Base-by-base conservation (phyloP, 2,113 vertebrate genomes). In the Scopus umbretta region DNA sequence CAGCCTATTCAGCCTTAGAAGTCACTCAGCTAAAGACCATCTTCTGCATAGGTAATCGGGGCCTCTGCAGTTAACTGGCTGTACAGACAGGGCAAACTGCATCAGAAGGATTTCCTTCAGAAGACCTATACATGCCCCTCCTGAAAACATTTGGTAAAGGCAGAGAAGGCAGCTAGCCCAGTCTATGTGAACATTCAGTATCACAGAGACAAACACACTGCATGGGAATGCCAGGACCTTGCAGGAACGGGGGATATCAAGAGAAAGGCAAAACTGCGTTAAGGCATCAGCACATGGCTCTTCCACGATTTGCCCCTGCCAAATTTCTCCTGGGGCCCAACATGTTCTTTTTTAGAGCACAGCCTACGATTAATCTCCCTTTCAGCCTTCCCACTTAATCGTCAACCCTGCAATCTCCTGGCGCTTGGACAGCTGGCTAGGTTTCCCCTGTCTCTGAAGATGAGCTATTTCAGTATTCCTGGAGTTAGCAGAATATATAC, bases 381-480 rank as follows among this genome's bases (percentile, higher is more conserved):
- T 53, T 50, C 76, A 86, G 43, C 16, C 49, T 26, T 84, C 62
- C 15, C 11, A 34, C 45, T 66, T 66, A 62, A 70, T n/a, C 68
- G 80, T 62, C 71, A 79, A 43, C 13, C 17, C 50, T 59, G 72
- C n/a, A 80, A 72, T 36, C 72, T 87, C 22, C 67, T 68, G 84
- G 88, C 20, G 9, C 11, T 6, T 47, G 36, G 84, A 67, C 94
- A 80, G 26, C 63, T 73, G 80, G 84, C 68, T 50, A 30, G 63
- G 58, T 25, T 76, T 86, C 20, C 80, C 43, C 66, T 38, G 66
- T 42, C 62, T 88, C 94, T 68, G 65, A 80, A 83, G 75, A 92
- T 19, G 29, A 88, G 89, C 86, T 96, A 88, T 95, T 95, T 95
- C 62, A 83, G 88, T 93, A 74, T 50, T 88, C 30, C 30, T 70